Percentiles rank a stretch among this genome's conserved stretches.
Conservation (phyloP, 2,797 vertebrate species). For the Adrianichthys oophorus region DNA sequence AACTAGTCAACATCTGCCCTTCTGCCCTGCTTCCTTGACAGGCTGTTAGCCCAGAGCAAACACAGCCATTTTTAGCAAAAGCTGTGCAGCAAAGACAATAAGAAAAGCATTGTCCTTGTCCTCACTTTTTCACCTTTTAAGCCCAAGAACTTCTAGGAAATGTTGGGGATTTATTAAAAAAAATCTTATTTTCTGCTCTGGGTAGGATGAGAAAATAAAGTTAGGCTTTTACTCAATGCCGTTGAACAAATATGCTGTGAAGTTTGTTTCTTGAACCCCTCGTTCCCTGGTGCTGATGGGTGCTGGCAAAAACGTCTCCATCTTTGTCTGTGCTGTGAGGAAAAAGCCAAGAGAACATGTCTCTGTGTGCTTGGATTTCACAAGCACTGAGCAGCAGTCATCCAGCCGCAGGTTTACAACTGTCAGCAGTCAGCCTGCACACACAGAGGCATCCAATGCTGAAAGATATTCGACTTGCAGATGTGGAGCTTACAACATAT, state of each 20-base stretch:
- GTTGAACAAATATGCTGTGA: constrained; percentile 47
- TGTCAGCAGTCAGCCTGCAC: constrained; percentile 54
- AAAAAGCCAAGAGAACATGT: constrained; percentile 54
- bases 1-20: constrained; percentile 59
- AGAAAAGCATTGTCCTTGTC: constrained; percentile 33
- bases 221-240: constrained; percentile 26
- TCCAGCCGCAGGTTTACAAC: constrained; percentile 64
- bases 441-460: constrained; percentile 38
- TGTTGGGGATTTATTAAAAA: neutral
- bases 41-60: constrained; percentile 72
- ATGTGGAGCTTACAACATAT: constrained; percentile 30
- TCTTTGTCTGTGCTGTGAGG: constrained; percentile 28
- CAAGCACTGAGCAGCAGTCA: constrained; percentile 61
- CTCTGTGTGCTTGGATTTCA: constrained; percentile 53
- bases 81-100: constrained; percentile 52
- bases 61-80: constrained; percentile 65
- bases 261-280: constrained; percentile 42
- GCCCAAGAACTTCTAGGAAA: no score
- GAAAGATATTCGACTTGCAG: constrained; percentile 55
- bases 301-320: constrained; percentile 54
- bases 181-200: constrained; percentile 43
- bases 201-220: constrained; percentile 36
- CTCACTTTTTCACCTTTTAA: no score
- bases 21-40: constrained; percentile 61
- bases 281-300: constrained; percentile 54